Evolutionary conservation across 2,113 vertebrate species (phyloP).

Genomic region (Smithornis capensis): DNA sequence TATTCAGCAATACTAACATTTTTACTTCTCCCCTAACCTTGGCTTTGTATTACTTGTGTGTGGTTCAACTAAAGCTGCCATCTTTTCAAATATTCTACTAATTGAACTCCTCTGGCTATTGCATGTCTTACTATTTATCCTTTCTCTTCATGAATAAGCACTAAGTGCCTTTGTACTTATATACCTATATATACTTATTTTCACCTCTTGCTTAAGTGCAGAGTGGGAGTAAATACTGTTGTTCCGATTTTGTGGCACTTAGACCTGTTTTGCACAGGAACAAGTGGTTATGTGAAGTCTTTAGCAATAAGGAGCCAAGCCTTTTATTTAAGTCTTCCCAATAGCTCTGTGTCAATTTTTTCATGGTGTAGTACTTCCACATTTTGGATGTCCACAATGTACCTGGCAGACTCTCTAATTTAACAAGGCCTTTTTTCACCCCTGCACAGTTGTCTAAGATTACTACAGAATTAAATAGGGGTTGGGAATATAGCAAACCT

Average conservation of each 20-base stretch:
- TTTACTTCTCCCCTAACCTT: not conserved
- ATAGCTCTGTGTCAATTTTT: not conserved
- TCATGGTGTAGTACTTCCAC: not conserved
- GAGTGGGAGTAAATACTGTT: not conserved
- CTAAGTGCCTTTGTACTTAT: not conserved
- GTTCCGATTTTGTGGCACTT: not conserved
- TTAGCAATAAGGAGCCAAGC: not conserved
- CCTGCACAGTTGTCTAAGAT: not conserved
- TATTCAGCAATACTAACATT: not conserved
- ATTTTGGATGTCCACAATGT: not conserved
- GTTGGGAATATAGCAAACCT: not conserved
- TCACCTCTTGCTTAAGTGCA: not conserved
- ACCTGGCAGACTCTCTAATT: not conserved
- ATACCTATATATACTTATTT: rapidly evolving
- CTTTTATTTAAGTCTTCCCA: not conserved
- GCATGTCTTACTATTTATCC: not conserved
- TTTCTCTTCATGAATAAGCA: not conserved
- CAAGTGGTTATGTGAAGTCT: not conserved
- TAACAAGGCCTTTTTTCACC: not conserved
- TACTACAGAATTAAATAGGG: not conserved
- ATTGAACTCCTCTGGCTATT: not conserved
- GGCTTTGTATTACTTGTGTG: not conserved
- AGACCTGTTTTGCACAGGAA: not conserved
- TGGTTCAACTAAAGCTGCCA: not conserved
- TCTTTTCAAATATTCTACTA: not conserved